phyloP scores from a whole-genome alignment of 2,888 invertebrate species.

The Drosophila mimetica region DNA sequence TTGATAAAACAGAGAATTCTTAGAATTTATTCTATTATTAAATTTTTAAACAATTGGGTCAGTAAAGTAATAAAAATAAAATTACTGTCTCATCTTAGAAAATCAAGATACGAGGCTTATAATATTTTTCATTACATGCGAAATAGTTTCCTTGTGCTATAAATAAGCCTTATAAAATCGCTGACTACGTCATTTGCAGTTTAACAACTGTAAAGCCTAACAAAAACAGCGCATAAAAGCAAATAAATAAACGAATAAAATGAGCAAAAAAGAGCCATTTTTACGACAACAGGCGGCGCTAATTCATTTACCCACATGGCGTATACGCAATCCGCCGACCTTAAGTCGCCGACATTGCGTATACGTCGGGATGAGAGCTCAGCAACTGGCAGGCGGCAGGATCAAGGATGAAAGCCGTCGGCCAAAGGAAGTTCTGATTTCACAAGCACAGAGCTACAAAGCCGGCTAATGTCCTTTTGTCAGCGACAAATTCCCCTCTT shows the following conservation, averaged over 20 bases:
- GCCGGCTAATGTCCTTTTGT: constrained; percentile 38
- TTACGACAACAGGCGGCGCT: constrained; percentile 16
- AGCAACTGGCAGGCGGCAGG: constrained; percentile 15
- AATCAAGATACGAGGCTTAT: background rate
- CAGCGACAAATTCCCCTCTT: constrained; percentile 14
- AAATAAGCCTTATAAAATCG: constrained; percentile 27
- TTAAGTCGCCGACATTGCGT: constrained; percentile 23
- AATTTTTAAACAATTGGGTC: background rate
- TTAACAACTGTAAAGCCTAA: constrained; percentile 35
- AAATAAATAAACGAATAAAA: constrained; percentile 14
- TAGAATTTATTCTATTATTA: background rate
- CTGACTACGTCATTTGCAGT: constrained; percentile 31
- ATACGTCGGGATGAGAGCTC: constrained; percentile 15
- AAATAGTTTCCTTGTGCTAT: constrained; percentile 28
- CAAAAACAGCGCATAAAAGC: constrained; percentile 23
- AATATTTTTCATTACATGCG: background rate
- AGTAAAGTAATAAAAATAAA: background rate
- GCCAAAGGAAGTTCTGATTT: constrained; percentile 43
- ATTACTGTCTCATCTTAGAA: background rate
- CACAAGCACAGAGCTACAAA: constrained; percentile 22
- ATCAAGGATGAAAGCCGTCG: constrained; percentile 39
- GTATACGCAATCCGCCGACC: constrained; percentile 34
- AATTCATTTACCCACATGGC: constrained; percentile 47
- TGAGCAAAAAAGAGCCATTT: constrained; percentile 7
- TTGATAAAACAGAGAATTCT: background rate